A percentile compares a stretch with the other conserved stretches of the same genome.
phyloP scores from a whole-genome alignment of 2,888 invertebrate species.

The Agonopterix heracliana region DNA sequence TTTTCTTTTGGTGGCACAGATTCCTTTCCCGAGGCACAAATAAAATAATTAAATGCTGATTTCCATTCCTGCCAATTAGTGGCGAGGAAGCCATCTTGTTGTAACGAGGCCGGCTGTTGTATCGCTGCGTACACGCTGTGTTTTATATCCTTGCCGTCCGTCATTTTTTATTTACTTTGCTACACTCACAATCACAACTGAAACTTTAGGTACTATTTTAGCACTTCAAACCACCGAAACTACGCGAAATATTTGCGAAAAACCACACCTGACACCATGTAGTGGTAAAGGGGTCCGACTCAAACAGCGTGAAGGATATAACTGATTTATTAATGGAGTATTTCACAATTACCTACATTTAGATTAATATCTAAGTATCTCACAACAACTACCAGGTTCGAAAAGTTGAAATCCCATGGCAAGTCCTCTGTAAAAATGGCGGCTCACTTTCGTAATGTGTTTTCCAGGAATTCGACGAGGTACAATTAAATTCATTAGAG shows the following conservation, averaged over 20 bases:
- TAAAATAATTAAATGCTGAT: conserved; percentile 12
- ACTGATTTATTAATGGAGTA: background rate
- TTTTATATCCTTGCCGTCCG: background rate
- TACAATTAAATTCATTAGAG: no score
- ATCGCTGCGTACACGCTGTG: conserved; percentile 1
- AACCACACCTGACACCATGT: background rate
- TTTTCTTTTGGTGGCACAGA: background rate
- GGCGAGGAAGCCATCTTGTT: background rate
- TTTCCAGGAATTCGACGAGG: no score
- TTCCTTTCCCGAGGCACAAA: conserved; percentile 7
- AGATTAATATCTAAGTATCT: background rate
- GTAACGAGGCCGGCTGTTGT: conserved; percentile 1
- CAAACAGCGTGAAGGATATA: background rate
- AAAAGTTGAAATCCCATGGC: no score
- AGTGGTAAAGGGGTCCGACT: background rate
- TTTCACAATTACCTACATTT: background rate
- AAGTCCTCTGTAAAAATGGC: no score
- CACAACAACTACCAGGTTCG: no score
- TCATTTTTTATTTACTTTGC: background rate
- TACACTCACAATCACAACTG: no score
- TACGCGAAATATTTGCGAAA: background rate
- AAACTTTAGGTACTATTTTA: background rate
- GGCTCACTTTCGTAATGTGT: no score
- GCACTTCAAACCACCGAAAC: background rate
- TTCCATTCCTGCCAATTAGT: conserved; percentile 14